Evolutionary conservation across 2,113 vertebrate genomes (phyloP).

Genomic region (Grammomys dolichurus): DNA sequence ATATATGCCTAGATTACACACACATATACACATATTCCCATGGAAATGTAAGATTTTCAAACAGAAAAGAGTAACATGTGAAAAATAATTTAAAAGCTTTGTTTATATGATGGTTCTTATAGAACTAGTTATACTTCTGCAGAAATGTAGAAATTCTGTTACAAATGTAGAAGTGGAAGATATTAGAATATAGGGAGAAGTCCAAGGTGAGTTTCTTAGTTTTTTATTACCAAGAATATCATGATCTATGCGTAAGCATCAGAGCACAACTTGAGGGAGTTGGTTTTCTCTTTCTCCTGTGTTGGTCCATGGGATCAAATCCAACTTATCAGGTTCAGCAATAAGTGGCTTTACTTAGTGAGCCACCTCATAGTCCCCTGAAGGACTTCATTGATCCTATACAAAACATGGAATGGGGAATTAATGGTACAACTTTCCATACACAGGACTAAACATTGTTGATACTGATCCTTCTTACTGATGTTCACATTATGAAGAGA

Average conservation of each 20-base stretch:
- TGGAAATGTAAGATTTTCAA: background rate
- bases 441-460: background rate
- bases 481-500: background rate
- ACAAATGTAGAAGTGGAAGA: background rate
- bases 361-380: background rate
- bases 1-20: background rate
- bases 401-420: background rate
- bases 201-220: background rate
- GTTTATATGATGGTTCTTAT: background rate
- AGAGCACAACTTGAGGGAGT: background rate
- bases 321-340: background rate
- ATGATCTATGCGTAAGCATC: background rate
- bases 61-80: background rate
- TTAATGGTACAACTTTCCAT: background rate
- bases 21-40: background rate
- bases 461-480: background rate
- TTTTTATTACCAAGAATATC: background rate
- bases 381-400: background rate
- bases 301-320: background rate
- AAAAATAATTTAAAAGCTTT: background rate
- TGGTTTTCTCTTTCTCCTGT: background rate
- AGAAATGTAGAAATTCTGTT: background rate
- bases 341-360: background rate
- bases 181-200: background rate
- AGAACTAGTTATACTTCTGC: background rate